Conservation (phyloP, 2,888 invertebrate genomes). For the Incurvaria masculella region DNA sequence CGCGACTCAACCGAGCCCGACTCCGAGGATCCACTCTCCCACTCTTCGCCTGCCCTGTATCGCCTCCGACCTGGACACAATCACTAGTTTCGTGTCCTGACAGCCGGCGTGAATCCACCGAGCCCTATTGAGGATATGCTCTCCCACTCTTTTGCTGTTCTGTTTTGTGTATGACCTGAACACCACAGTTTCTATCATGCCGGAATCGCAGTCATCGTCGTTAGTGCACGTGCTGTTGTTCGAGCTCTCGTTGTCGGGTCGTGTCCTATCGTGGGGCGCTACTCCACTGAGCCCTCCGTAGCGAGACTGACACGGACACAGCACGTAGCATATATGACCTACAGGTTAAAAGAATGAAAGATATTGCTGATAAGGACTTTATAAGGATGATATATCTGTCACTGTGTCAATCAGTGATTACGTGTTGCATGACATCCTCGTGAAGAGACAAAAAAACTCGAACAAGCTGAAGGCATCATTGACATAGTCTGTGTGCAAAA, state of each 20-base stretch:
- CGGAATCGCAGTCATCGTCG: conserved; percentile 70
- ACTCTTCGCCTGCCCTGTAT: conserved; percentile 61
- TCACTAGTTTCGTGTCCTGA: too few relatives aligned
- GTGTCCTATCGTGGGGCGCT: conserved; percentile 62
- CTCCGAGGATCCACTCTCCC: conserved; percentile 65
- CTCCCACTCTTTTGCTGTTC: conserved; percentile 75
- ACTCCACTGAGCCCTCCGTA: conserved; percentile 70
- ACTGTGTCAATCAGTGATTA: too few relatives aligned
- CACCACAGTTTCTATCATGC: too few relatives aligned
- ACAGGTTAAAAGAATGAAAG: too few relatives aligned
- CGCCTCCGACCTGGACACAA: conserved; percentile 63
- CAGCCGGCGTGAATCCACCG: conserved; percentile 67
- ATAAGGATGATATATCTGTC: too few relatives aligned
- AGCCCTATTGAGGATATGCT: conserved; percentile 63
- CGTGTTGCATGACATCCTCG: too few relatives aligned
- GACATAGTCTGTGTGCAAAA: too few relatives aligned
- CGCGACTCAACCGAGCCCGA: conserved; percentile 66
- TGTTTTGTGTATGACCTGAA: conserved; percentile 69
- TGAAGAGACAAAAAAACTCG: too few relatives aligned
- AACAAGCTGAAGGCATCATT: too few relatives aligned
- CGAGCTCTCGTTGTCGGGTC: conserved; percentile 76
- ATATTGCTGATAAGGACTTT: too few relatives aligned
- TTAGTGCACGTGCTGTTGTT: conserved; percentile 66
- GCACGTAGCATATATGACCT: too few relatives aligned
- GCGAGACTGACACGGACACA: too few relatives aligned